Conservation (phyloP, 2,797 vertebrate genomes). For the Octomys mimax region DNA sequence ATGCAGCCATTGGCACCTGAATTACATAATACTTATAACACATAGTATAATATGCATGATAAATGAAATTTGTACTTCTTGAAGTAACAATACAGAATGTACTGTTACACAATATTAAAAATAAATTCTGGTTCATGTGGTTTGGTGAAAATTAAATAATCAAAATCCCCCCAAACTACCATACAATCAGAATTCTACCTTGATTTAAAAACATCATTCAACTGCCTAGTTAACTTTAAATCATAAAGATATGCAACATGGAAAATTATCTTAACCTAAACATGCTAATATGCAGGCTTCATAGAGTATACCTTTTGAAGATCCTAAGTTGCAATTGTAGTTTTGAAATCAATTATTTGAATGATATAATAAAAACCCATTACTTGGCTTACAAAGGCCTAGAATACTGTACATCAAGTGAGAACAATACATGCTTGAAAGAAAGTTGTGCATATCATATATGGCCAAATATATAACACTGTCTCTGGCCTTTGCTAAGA, state of each 20-base stretch:
- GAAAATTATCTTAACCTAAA: not conserved
- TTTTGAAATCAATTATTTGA: not conserved
- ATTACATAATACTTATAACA: not conserved
- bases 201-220: not conserved
- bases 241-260: not conserved
- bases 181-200: not conserved
- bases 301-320: not conserved
- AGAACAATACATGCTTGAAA: not conserved
- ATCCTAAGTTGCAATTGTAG: not conserved
- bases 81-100: not conserved
- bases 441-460: not conserved
- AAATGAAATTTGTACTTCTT: not conserved
- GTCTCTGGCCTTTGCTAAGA: not conserved
- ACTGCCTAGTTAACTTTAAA: not conserved
- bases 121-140: not conserved
- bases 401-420: not conserved
- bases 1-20: not conserved
- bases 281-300: not conserved
- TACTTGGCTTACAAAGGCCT: not conserved
- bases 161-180: not conserved
- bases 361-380: not conserved
- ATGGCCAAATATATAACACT: not conserved
- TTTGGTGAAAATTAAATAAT: not conserved
- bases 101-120: not conserved
- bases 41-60: accelerated